Conservation (phyloP, 2,797 vertebrate species). For the Hylomyscus alleni region DNA sequence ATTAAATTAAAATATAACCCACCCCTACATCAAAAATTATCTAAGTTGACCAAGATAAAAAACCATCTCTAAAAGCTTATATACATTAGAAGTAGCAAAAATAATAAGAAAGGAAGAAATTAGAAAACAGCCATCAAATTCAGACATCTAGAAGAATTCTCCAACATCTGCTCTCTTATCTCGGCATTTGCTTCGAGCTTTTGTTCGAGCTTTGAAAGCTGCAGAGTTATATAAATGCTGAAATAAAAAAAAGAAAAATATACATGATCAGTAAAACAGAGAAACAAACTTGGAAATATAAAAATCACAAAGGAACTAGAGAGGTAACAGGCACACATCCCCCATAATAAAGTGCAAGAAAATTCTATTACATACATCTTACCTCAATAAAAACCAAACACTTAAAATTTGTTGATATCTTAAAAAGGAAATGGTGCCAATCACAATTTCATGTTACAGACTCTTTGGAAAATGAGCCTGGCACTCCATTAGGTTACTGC, state of each 20-base stretch:
- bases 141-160: slow-evolving; percentile 93
- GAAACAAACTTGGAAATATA: background rate
- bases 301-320: background rate
- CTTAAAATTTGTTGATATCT: background rate
- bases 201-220: slow-evolving; percentile 98
- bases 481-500: background rate
- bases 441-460: background rate
- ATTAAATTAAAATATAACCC: slow-evolving; percentile 80
- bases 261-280: background rate
- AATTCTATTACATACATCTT: background rate
- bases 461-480: slow-evolving; percentile 20
- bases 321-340: background rate
- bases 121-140: slow-evolving; percentile 73
- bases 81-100: slow-evolving; percentile 79
- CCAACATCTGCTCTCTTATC: slow-evolving; percentile 98
- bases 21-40: slow-evolving; percentile 73
- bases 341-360: background rate
- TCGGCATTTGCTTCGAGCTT: slow-evolving; percentile 97
- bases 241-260: slow-evolving; percentile 77
- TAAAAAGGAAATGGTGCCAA: background rate
- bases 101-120: slow-evolving; percentile 50
- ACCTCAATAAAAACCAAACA: background rate
- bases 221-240: slow-evolving; percentile 99
- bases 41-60: slow-evolving; percentile 77
- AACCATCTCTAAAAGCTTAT: slow-evolving; percentile 72